These are phyloP conservation scores for Centropus bengalensis DNA, from an alignment of 2,113 vertebrate genomes.

Conservation along the genomic window DNA sequence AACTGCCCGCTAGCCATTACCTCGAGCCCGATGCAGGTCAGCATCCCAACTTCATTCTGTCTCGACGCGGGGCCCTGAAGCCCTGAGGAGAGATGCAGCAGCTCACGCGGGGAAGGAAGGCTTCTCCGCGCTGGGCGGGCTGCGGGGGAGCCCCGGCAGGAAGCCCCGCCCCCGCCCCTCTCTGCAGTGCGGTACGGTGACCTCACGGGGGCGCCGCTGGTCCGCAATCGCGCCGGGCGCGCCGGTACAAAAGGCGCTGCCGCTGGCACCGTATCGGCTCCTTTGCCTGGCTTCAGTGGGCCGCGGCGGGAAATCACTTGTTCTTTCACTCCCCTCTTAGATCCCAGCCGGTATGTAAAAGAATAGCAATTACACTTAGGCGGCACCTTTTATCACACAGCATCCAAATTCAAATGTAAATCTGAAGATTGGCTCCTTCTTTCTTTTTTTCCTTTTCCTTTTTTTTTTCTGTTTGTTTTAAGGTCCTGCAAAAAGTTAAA, in stretches of 20 bases:
- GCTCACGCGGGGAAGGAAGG: neutral
- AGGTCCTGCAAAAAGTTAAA: neutral
- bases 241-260: neutral
- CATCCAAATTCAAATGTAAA: constrained; percentile 24
- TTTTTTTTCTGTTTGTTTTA: neutral
- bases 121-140: too few relatives aligned
- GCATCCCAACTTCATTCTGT: neutral
- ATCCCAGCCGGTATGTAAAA: constrained; percentile 26
- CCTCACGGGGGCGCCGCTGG: constrained; percentile 80
- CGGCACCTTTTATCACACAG: constrained; percentile 35
- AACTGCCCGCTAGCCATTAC: too few relatives aligned
- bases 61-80: too few relatives aligned
- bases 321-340: constrained; percentile 25
- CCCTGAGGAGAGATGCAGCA: neutral
- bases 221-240: constrained; percentile 44
- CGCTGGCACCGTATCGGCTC: neutral
- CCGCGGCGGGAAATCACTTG: neutral
- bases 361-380: neutral
- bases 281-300: neutral
- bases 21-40: neutral
- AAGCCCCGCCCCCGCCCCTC: too few relatives aligned
- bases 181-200: neutral
- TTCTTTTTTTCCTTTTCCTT: neutral
- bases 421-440: neutral
- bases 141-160: too few relatives aligned